Evolutionary conservation across 2,888 invertebrate genomes (phyloP), one percentile per base, ranked within the genome.

Genomic region (Harmothoe impar): DNA sequence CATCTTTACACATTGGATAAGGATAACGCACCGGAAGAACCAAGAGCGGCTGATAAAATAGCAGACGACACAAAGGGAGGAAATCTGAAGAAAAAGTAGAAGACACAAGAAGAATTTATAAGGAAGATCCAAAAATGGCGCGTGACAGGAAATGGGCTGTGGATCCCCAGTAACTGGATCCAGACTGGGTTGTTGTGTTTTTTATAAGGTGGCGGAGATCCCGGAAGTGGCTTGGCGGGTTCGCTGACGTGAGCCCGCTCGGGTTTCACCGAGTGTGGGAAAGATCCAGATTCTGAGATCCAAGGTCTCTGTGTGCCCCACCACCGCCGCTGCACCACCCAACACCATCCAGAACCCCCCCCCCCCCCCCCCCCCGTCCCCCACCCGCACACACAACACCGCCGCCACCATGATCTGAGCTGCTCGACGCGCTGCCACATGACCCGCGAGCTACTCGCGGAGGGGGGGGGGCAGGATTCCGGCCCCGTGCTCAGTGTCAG

Each of bases 161-260:
- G 62, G 62, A 62, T 62, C 62, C 20, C 20, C 29, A 29, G 29
- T 72, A 72, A 72, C 72, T 72, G 72, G 29, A 29, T 72, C 72
- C 72, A 72, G 25, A 3, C n/a, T 7, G n/a, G 29, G 72, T 15
- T n/a, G 5, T 62, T n/a, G 23, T 62, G 1, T 62, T 62, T 62
- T 43, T 43, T 43, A 43, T 43, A 43, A 43, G 29, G 17, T 15
- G 12, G 72, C 72, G 72, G n/a, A 25, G 29, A 72, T 72, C 31
- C 72, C 72, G 72, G 72, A 72, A 72, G 72, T 72, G 72, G 29
- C 31, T 72, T 72, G 72, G 72, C 29, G 72, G 72, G 25, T n/a
- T 62, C 20, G 62, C 23, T n/a, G 62, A 62, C 62, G 62, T 20
- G 62, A 62, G 0, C 62, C 43, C 20, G 20, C 62, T 62, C 62